phyloP scores from a whole-genome alignment of 2,888 invertebrate genomes.

The Blomia tropicalis region DNA sequence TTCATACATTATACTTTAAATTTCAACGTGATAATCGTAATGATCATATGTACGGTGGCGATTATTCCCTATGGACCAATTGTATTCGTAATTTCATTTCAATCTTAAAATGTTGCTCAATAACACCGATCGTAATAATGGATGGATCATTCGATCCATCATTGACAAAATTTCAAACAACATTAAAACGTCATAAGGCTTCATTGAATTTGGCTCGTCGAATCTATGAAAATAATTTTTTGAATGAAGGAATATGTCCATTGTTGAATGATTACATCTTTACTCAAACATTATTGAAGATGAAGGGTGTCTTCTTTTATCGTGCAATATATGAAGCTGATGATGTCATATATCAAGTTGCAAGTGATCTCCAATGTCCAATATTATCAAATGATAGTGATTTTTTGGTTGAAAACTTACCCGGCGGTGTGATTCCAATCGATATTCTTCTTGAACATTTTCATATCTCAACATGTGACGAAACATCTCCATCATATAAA shows the following conservation, averaged over 20 bases:
- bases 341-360: constrained; percentile 64
- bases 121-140: constrained; percentile 55
- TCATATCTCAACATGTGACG: not conserved
- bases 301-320: constrained; percentile 47
- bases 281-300: constrained; percentile 40
- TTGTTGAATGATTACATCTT: constrained; percentile 57
- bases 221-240: constrained; percentile 36
- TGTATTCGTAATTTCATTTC: constrained; percentile 24
- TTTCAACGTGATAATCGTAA: not conserved
- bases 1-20: constrained; percentile 27
- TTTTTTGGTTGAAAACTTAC: constrained; percentile 50
- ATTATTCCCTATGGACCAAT: constrained; percentile 27
- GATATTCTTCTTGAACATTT: constrained; percentile 31
- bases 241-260: constrained; percentile 46
- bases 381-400: constrained; percentile 85
- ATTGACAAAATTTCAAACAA: constrained; percentile 51
- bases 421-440: constrained; percentile 55
- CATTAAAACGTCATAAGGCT: constrained; percentile 32
- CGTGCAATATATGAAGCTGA: constrained; percentile 78
- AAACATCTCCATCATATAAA: constrained; percentile 17
- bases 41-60: constrained; percentile 28
- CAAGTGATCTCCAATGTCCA: constrained; percentile 59
- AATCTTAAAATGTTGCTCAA: constrained; percentile 35
- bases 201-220: constrained; percentile 28
- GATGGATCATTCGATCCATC: constrained; percentile 49